These are phyloP conservation scores for Pristionchus exspectatus DNA, from an alignment of 2,888 invertebrate genomes.

Conservation along the genomic window DNA sequence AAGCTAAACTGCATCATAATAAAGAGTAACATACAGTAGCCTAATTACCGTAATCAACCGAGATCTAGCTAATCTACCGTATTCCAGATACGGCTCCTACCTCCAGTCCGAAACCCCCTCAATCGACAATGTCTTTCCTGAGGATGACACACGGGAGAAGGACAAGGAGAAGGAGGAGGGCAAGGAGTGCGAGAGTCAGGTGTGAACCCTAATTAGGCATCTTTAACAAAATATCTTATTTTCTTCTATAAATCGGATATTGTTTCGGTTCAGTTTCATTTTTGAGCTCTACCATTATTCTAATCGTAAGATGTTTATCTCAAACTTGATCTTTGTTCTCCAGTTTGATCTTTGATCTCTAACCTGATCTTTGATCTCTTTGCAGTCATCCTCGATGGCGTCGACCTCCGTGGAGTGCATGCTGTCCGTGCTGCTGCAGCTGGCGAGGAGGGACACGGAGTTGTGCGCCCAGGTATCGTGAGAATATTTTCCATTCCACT, in stretches of 20 bases:
- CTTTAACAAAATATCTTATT: too few species aligned
- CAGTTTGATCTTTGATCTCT: not conserved
- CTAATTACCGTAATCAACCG: too few species aligned
- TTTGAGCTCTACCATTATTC: not conserved
- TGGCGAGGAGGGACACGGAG: constrained; percentile 88
- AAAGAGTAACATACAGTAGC: too few species aligned
- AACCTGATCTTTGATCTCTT: constrained; percentile 36
- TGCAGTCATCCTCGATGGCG: constrained; percentile 77
- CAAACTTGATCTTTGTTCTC: not conserved
- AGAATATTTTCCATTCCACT: too few species aligned
- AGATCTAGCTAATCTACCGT: too few species aligned
- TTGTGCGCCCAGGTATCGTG: constrained; percentile 86
- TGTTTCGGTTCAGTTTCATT: not conserved
- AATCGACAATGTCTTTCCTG: not conserved
- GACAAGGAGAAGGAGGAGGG: not conserved
- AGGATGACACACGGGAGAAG: constrained; percentile 43
- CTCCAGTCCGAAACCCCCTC: constrained; percentile 5
- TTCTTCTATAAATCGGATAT: not conserved
- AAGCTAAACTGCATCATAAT: too few species aligned
- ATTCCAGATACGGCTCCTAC: constrained; percentile 52
- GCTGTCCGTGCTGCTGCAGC: constrained; percentile 92
- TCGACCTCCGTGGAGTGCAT: constrained; percentile 85
- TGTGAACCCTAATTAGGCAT: not conserved
- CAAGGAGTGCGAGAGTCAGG: not conserved
- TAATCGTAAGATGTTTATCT: too few species aligned